Evolutionary conservation across 2,797 vertebrate genomes (phyloP).

Genomic region (Malacoctenus gilli): DNA sequence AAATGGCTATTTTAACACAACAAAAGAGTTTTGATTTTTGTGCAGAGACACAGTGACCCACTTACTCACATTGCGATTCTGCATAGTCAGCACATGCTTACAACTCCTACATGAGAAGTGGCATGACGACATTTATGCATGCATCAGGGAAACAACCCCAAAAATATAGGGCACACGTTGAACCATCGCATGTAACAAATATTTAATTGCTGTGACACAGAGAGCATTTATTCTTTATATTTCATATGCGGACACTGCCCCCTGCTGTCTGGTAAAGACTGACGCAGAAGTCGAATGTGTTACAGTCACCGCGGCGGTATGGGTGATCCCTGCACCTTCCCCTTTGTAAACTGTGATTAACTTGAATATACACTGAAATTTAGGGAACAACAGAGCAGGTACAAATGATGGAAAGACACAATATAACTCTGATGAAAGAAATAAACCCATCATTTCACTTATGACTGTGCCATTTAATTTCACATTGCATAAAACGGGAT

Average conservation of each 20-base stretch:
- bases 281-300: constrained; percentile 12
- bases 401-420: not conserved
- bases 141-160: constrained; percentile 26
- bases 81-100: constrained; percentile 9
- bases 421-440: not conserved
- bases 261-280: constrained; percentile 40
- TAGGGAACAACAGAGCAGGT: too few species aligned
- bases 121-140: constrained; percentile 33
- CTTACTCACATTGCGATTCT: constrained; percentile 15
- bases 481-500: constrained; percentile 45
- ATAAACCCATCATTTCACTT: not conserved
- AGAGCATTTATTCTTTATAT: not conserved
- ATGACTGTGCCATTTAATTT: constrained; percentile 45
- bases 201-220: too few species aligned
- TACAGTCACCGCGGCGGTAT: too few species aligned
- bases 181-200: constrained; percentile 22
- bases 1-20: too few species aligned
- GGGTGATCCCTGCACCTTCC: too few species aligned
- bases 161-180: constrained; percentile 24
- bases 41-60: not conserved
- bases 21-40: not conserved
- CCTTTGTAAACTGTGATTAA: too few species aligned
- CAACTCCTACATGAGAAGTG: not conserved
- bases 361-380: too few species aligned
- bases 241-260: constrained; percentile 34